Base-by-base conservation (phyloP, 2,888 invertebrate species). In the Celastrina argiolus region DNA sequence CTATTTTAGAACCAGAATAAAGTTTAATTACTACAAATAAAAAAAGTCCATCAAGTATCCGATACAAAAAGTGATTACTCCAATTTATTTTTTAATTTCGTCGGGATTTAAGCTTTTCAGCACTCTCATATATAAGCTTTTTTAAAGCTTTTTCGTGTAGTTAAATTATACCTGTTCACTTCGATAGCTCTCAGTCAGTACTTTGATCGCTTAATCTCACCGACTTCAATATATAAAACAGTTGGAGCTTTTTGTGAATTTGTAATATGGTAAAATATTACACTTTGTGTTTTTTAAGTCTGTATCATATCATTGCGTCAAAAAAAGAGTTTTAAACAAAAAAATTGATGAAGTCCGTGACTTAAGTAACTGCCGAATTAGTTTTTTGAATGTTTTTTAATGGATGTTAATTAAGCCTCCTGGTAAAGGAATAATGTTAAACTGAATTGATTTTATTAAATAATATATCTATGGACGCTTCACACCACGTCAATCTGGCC, bases 201-300 rank as follows among this genome's bases (percentile, higher is more conserved):
- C 61, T 31, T 64, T 66, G 68, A 73, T 73, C 70, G 70, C 71
- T 71, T 73, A 71, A 72, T 72, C 69, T 70, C 69, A n/a, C 63
- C 28, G 67, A 70, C 71, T 72, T 66, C 26, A 22, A 63, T 34
- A 34, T 64, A 64, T 61, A 61, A 61, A 61, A 36, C 16, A 22
- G 39, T 34, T 14, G 18, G 14, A n/a, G 61, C 10, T 18, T 36
- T 61, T 14, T 26, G 51, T 22, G 51, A 14, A 26, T 22, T 22
- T 14, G 51, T 51, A 22, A 51, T 51, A 12, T 22, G 22, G 51
- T 12, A 26, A 5, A 51, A 51, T 22, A 7, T 18, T 45, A 45
- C 7, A n/a, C 7, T 51, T 26, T 51, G 12, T 51, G 26, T 45
- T 22, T 26, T 18, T 18, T 18, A 18, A 18, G 45, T 45, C n/a